phyloP scores from a whole-genome alignment of 1,140 invertebrate species.

The Zaprionus kolodkinae region DNA sequence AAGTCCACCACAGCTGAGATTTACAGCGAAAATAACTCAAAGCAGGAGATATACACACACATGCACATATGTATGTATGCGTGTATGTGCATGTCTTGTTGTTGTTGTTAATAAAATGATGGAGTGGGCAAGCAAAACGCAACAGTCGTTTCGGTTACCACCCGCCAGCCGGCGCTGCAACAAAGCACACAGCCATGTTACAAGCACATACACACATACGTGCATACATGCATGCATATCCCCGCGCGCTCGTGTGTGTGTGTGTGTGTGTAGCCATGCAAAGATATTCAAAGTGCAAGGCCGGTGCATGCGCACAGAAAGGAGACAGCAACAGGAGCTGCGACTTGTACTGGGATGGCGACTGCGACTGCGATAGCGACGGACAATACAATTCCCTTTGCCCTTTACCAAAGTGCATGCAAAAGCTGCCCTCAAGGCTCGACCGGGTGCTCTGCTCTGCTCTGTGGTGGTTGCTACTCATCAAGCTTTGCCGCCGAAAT shows the following conservation, averaged over 20 bases:
- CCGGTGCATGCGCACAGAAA: constrained; percentile 74
- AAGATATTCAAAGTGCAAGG: constrained; percentile 53
- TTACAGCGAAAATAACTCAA: constrained; percentile 70
- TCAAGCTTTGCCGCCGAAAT: constrained; percentile 56
- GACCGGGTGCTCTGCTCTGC: constrained; percentile 15
- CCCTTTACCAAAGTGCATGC: constrained; percentile 61
- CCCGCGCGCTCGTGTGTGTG: background rate
- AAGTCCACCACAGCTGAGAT: constrained; percentile 55
- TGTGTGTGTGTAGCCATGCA: constrained; percentile 32
- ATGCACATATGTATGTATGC: constrained; percentile 19
- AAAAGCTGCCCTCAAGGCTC: constrained; percentile 38
- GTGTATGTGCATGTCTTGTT: constrained; percentile 1
- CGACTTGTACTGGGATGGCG: background rate
- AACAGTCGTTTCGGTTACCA: constrained; percentile 65
- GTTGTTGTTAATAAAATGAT: constrained; percentile 42
- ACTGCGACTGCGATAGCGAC: constrained; percentile 10
- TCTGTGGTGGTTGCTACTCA: constrained; percentile 10
- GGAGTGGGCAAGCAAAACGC: constrained; percentile 48
- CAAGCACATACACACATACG: no score
- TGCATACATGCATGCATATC: background rate
- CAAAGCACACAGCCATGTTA: background rate
- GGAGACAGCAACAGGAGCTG: constrained; percentile 65
- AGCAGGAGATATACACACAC: constrained; percentile 62
- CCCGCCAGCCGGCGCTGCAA: constrained; percentile 43
- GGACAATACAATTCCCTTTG: constrained; percentile 65